A percentile compares a stretch with the other conserved stretches of the same genome.
Evolutionary conservation across 2,797 vertebrate species (phyloP).

Genomic region (Tarsius wallacei): DNA sequence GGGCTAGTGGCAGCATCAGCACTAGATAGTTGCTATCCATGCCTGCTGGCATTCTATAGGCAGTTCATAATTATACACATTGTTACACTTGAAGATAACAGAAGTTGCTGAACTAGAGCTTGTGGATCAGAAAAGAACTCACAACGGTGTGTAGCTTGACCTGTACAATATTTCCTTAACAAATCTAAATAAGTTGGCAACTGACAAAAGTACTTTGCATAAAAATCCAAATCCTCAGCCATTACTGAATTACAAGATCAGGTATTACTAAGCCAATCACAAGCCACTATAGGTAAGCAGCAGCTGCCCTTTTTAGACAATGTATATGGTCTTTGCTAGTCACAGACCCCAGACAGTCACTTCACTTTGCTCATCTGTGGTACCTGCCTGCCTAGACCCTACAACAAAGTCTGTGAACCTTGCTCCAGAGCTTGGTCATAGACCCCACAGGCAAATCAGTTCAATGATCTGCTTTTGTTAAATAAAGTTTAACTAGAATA

Average conservation of each 20-base stretch:
- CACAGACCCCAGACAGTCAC: background rate
- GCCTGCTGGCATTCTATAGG: background rate
- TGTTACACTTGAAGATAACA: slow-evolving; percentile 7
- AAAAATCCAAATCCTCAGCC: slow-evolving; percentile 13
- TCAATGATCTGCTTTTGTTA: background rate
- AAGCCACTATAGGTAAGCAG: background rate
- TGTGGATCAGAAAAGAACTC: background rate
- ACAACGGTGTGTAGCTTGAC: background rate
- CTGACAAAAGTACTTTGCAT: background rate
- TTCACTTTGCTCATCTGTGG: background rate
- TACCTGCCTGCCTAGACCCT: background rate
- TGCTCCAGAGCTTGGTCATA: background rate
- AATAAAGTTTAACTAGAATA: background rate
- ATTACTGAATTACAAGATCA: background rate
- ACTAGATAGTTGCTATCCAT: background rate
- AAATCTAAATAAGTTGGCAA: background rate
- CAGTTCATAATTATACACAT: background rate
- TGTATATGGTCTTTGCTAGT: background rate
- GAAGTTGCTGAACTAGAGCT: background rate
- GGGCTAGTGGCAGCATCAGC: background rate
- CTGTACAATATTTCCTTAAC: background rate
- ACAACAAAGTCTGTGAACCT: background rate
- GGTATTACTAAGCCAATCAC: background rate
- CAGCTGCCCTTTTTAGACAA: background rate
- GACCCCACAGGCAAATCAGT: background rate